Conservation (phyloP, 1,140 invertebrate genomes). For the Anthonomus grandis region DNA sequence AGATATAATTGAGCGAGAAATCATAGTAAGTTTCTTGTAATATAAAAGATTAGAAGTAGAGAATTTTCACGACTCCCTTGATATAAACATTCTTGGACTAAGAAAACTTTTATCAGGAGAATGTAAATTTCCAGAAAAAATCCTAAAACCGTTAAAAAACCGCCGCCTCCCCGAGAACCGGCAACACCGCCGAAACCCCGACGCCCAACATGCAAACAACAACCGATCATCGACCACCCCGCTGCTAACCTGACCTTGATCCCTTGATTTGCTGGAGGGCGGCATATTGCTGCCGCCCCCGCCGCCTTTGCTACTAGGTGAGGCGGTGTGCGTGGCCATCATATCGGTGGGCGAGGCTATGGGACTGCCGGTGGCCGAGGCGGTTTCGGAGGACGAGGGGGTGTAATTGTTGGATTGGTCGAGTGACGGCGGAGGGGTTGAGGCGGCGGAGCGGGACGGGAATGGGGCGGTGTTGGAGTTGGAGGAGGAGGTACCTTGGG, state of each 20-base stretch:
- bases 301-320: background rate
- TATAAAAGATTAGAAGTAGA: too few species aligned
- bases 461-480: conserved; percentile 14
- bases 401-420: background rate
- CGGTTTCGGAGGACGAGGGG: conserved; percentile 11
- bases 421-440: background rate
- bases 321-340: background rate
- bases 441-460: background rate
- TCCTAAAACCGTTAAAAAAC: too few species aligned
- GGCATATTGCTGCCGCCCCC: background rate
- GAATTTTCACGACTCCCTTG: too few species aligned
- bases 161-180: background rate
- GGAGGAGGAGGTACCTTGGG: conserved; percentile 46
- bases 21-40: too few species aligned
- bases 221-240: too few species aligned
- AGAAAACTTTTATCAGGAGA: too few species aligned
- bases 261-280: background rate
- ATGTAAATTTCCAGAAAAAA: too few species aligned
- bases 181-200: too few species aligned
- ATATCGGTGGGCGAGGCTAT: background rate
- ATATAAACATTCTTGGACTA: too few species aligned
- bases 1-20: background rate
- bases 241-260: background rate
- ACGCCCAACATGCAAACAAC: too few species aligned
- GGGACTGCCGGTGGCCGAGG: conserved; percentile 15